These are phyloP conservation scores for Parascotia fuliginaria DNA, from an alignment of 2,888 invertebrate genomes.

Conservation along the genomic window DNA sequence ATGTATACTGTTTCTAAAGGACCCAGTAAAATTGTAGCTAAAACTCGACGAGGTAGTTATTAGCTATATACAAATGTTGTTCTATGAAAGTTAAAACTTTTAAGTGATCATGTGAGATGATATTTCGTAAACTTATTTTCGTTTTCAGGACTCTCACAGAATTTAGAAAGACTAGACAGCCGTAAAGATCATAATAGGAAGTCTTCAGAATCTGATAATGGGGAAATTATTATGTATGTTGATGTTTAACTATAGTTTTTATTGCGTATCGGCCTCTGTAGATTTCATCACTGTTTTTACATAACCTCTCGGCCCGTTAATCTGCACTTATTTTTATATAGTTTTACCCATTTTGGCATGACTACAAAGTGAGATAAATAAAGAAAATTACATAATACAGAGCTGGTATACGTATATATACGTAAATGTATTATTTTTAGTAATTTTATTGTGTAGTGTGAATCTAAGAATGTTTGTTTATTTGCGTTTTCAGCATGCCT, in stretches of 20 bases:
- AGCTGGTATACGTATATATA: not conserved
- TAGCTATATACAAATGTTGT: constrained; percentile 13
- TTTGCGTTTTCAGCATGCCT: constrained; percentile 87
- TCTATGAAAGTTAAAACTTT: constrained; percentile 23
- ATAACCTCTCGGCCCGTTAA: constrained; percentile 70
- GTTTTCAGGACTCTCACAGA: constrained; percentile 90
- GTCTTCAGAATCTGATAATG: constrained; percentile 88
- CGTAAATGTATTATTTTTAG: not conserved
- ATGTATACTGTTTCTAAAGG: constrained; percentile 96
- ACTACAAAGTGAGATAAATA: not conserved
- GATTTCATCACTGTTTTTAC: constrained; percentile 80
- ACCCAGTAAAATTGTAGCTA: constrained; percentile 94
- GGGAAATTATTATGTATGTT: constrained; percentile 88
- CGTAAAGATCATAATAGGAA: constrained; percentile 90
- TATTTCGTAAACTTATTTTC: constrained; percentile 53
- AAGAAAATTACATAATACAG: not conserved
- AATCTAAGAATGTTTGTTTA: constrained; percentile 21
- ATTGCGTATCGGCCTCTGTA: constrained; percentile 47
- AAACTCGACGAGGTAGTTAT: constrained; percentile 90
- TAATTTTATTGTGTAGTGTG: constrained; percentile 5
- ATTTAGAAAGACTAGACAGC: constrained; percentile 92
- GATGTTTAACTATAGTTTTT: constrained; percentile 31
- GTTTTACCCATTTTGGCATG: constrained; percentile 14
- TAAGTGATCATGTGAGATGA: constrained; percentile 48
- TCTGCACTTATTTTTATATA: constrained; percentile 24